Base-by-base conservation (phyloP, 1,140 invertebrate genomes). In the Calosoma granatense region DNA sequence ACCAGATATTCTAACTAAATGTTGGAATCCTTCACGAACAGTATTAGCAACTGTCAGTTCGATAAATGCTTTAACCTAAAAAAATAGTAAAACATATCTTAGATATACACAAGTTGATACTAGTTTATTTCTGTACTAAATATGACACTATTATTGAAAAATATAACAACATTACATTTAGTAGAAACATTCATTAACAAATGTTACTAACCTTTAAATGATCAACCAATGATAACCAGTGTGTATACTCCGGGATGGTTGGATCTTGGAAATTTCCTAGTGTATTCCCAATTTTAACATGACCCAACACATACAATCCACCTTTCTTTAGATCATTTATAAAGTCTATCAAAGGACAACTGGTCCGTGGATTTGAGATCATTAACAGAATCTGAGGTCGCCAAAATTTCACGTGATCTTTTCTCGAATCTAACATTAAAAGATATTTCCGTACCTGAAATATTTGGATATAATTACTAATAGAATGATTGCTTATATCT, bases 381-480 rank as follows among this genome's bases (percentile, higher is more conserved):
- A 99, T 78, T 1, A 99, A 73, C 9, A 99, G 71, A 71, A 99
- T 92, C 76, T 99, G 97, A 0, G 97, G 97, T 21, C 97, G 76
- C 97, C 97, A 99, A 73, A 95, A 99, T 75, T 98, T 99, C 0
- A 99, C 94, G 71, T 99, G 97, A 70, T 97, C 91, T 62, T 98
- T 97, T 2, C 97, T 80, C 1, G 88, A 88, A 73, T 99, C 97
- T 64, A 99, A 72, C 69, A 99, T 83, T 0, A 99, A 71, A 2
- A 99, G 76, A 73, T 99, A 99, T 72, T 99, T 99, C 39, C 97
- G 78, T 0, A 97, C 92, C 84, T 87, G 64, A 51, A 70, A 70
- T 39, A 43, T 57, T 4, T 11, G 11, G 15, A 39, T 43, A 22
- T 55, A 36, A 6, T 30, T 30, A 30, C 4, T 54, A 54, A 21